A percentile compares a stretch with the other conserved stretches of the same genome.
These are phyloP conservation scores for Crypturellus tataupa DNA, from an alignment of 2,797 vertebrate genomes.

Conservation along the genomic window DNA sequence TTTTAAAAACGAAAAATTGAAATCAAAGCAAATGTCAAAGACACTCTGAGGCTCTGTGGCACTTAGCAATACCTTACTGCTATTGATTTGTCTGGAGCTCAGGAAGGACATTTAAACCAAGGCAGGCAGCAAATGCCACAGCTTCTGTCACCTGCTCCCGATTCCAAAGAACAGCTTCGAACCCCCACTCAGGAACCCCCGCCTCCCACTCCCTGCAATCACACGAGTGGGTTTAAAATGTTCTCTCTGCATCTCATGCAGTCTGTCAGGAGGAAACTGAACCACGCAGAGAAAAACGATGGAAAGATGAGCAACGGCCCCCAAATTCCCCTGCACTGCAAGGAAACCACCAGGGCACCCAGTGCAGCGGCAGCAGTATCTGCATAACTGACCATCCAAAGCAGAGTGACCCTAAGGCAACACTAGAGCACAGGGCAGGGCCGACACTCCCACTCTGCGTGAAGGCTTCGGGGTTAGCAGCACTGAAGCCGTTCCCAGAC, in stretches of 20 bases:
- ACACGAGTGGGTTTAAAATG: neutral
- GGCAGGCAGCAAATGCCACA: rapidly evolving
- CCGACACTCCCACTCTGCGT: rapidly evolving
- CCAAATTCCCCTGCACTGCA: neutral
- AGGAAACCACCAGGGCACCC: neutral
- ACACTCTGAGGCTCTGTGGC: neutral
- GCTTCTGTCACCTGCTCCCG: neutral
- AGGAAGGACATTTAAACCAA: neutral
- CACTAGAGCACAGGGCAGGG: neutral
- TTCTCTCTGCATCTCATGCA: neutral
- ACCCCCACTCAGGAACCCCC: too few species aligned
- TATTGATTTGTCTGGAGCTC: neutral
- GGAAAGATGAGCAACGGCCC: neutral
- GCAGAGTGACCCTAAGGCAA: neutral
- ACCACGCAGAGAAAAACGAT: neutral
- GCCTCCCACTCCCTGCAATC: neutral
- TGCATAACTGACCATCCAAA: neutral
- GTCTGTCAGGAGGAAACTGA: neutral
- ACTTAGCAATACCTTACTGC: neutral
- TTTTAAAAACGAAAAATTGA: neutral
- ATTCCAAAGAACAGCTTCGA: neutral
- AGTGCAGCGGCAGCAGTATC: neutral
- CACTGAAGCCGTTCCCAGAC: neutral
- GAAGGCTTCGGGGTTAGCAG: neutral
- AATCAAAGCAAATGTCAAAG: neutral